Base-by-base conservation (phyloP, 2,113 vertebrate genomes). In the Rhinopomastus cyanomelas region DNA sequence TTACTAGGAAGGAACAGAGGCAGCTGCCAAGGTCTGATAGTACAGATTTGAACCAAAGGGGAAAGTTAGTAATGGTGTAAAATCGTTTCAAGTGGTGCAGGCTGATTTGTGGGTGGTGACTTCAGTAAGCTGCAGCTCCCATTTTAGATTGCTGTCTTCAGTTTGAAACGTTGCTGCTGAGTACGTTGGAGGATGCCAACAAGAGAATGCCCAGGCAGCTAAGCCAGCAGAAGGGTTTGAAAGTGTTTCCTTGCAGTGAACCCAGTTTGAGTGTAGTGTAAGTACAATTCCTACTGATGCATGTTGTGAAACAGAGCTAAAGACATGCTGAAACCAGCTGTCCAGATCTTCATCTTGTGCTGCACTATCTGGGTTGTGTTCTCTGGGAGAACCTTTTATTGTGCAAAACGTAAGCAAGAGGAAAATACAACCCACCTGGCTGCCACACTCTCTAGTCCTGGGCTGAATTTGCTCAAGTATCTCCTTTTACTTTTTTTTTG, bases 351-450 rank as follows among this genome's bases (percentile, higher is more conserved):
- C 0, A 0, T 21, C 34, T 88, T 59, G 26, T 32, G 25, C 57
- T 30, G n/a, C 4, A 6, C 16, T 53, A 1, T 44, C 23, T 73
- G 18, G 32, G 16, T 56, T 77, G 27, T 34, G 42, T 82, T 82
- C n/a, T 52, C 21, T 3, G 15, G 66, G 25, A 52, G 60, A 29
- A 6, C 48, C 23, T 86, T n/a, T 51, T 20, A 29, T 48, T n/a
- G 12, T 16, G 18, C 48, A 39, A 51, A 78, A 39, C 17, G 30
- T 22, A 72, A 92, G 17, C 37, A 29, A 71, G 64, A 71, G 84
- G 25, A 94, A 89, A 88, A 69, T 57, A 44, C 4, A 15, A 86
- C 26, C 51, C 74, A 94, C 83, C 71, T 95, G 90, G 22, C 36
- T 81, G 62, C 52, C 95, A 46, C 11, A 69, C 42, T 9, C 48